These are phyloP conservation scores for Coregonus sp. DNA, from an alignment of 2,797 vertebrate genomes.

Conservation along the genomic window DNA sequence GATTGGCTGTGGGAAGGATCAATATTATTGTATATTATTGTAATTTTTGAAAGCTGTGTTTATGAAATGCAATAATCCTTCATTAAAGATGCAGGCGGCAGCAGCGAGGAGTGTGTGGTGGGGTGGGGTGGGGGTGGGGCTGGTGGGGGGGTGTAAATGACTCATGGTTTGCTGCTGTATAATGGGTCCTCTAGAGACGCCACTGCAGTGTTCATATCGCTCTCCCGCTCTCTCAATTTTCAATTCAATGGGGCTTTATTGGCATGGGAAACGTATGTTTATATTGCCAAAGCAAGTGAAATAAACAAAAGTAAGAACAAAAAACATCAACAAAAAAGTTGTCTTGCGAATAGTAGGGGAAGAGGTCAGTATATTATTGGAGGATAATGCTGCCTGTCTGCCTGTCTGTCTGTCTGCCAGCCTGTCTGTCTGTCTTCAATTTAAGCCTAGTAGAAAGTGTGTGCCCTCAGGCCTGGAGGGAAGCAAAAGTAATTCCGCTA, in stretches of 20 bases:
- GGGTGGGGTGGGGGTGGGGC: slow-evolving; percentile 52
- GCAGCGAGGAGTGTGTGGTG: slow-evolving; percentile 75
- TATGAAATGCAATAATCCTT: slow-evolving; percentile 92
- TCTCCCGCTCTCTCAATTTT: slow-evolving; percentile 38
- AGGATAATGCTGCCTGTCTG: no score
- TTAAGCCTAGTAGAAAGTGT: no score
- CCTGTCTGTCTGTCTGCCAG: no score
- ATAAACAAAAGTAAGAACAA: background rate
- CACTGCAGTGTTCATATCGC: slow-evolving; percentile 64
- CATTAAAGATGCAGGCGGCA: slow-evolving; percentile 92
- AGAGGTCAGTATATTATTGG: slow-evolving; percentile 15
- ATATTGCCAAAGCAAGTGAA: no score
- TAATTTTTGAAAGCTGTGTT: slow-evolving; percentile 83
- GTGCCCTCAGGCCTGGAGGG: no score
- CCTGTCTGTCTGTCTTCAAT: no score
- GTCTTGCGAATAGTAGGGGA: slow-evolving; percentile 61
- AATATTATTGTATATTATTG: slow-evolving; percentile 81
- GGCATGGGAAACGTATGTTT: no score
- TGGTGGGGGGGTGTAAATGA: slow-evolving; percentile 81
- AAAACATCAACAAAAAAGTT: slow-evolving; percentile 61
- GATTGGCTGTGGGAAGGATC: slow-evolving; percentile 69
- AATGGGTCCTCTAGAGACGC: slow-evolving; percentile 82
- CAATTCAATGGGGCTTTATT: no score
- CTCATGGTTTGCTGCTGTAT: slow-evolving; percentile 87
- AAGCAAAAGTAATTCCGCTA: no score